phyloP scores from a whole-genome alignment of 2,113 vertebrate genomes.

The Bombycilla garrulus region DNA sequence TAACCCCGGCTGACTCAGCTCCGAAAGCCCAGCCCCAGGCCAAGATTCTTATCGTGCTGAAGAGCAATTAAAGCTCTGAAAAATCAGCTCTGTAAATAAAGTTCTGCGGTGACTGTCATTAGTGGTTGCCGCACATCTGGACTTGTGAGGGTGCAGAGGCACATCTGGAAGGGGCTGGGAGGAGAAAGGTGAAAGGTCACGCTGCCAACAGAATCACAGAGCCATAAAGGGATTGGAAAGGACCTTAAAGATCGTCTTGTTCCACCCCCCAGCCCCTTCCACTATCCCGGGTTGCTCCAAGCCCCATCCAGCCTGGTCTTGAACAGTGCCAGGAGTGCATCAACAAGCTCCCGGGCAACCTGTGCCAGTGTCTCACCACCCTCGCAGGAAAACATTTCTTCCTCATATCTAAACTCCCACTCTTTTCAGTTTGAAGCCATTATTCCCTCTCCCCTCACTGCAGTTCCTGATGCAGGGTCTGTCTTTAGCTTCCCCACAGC shows the following conservation, averaged over 20 bases:
- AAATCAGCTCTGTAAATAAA: neutral
- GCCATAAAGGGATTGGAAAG: neutral
- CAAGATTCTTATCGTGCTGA: neutral
- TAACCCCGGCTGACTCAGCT: neutral
- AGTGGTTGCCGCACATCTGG: neutral
- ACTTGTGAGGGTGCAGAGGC: neutral
- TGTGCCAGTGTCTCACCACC: neutral
- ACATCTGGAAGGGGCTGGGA: neutral
- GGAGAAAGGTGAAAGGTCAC: neutral
- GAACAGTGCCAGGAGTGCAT: neutral
- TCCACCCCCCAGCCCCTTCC: neutral
- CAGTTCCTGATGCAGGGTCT: neutral
- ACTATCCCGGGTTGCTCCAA: neutral
- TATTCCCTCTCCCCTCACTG: neutral
- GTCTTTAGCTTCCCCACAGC: neutral
- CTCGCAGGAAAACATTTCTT: neutral
- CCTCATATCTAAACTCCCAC: neutral
- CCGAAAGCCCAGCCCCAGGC: neutral
- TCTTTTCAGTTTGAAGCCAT: neutral
- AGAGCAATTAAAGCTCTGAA: neutral
- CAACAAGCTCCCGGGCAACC: neutral
- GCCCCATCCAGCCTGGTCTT: fast-evolving
- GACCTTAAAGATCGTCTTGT: neutral
- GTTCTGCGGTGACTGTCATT: neutral
- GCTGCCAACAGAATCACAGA: neutral